Percentiles rank a stretch among this genome's conserved stretches.
Evolutionary conservation across 2,888 invertebrate species (phyloP).

Genomic region (Perizoma affinitatum): DNA sequence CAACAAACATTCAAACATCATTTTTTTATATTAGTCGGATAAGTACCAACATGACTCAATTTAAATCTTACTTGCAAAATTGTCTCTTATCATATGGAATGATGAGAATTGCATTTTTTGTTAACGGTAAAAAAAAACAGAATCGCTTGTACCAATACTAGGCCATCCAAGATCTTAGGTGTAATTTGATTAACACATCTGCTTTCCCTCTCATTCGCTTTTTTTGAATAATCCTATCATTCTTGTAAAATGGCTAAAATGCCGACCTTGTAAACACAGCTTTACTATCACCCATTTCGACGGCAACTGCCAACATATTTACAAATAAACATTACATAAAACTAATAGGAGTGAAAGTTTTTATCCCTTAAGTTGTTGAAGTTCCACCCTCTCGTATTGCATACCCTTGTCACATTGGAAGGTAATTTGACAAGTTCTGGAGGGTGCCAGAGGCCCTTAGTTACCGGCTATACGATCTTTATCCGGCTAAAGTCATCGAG

Average conservation of each 20-base stretch:
- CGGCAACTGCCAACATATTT: constrained; percentile 23
- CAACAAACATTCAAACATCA: too few species aligned
- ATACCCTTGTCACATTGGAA: constrained; percentile 38
- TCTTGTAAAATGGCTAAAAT: neutral
- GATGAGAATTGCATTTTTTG: too few species aligned
- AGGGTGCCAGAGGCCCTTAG: neutral
- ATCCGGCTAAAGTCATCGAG: neutral
- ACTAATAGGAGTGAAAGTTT: constrained; percentile 33
- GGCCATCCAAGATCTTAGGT: too few species aligned
- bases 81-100: too few species aligned
- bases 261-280: constrained; percentile 5
- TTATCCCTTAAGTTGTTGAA: constrained; percentile 37
- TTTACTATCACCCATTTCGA: constrained; percentile 18
- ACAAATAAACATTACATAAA: constrained; percentile 33
- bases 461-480: neutral
- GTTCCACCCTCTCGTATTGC: constrained; percentile 29
- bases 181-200: too few species aligned
- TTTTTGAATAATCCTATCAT: neutral
- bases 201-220: neutral
- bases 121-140: too few species aligned
- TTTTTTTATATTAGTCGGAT: too few species aligned
- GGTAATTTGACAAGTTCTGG: constrained; percentile 31
- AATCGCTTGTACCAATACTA: too few species aligned
- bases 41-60: too few species aligned
- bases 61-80: too few species aligned